Evolutionary conservation across 1,140 invertebrate genomes (phyloP).

Genomic region (Dendrolimus kikuchii): DNA sequence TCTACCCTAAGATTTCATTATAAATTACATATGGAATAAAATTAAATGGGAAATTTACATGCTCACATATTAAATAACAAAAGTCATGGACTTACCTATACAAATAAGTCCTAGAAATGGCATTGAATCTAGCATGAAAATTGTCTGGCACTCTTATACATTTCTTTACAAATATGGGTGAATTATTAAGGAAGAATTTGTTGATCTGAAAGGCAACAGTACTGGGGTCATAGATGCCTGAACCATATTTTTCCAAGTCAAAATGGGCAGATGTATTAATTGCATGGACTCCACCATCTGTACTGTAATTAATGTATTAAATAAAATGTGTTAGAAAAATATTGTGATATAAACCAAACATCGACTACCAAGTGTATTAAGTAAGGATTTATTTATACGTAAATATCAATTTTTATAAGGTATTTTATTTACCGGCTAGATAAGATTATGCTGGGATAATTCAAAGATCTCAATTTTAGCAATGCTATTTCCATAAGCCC

Average conservation of each 20-base stretch:
- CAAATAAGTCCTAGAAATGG: constrained; percentile 77
- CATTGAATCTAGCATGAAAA: constrained; percentile 75
- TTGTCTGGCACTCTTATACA: constrained; percentile 72
- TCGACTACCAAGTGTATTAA: too few relatives aligned
- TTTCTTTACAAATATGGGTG: constrained; percentile 73
- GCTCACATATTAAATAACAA: constrained; percentile 37
- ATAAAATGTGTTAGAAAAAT: too few relatives aligned
- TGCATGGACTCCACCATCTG: constrained; percentile 83
- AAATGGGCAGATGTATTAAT: constrained; percentile 76
- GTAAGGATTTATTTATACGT: too few relatives aligned
- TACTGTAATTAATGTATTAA: constrained; percentile 65
- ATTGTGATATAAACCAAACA: too few relatives aligned
- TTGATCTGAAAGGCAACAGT: constrained; percentile 70
- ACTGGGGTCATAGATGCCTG: constrained; percentile 62
- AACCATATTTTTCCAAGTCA: constrained; percentile 70
- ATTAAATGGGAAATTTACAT: too few relatives aligned
- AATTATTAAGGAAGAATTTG: constrained; percentile 70
- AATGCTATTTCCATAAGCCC: constrained; percentile 77
- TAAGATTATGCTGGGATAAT: constrained; percentile 67
- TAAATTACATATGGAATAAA: too few relatives aligned
- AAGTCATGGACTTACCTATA: constrained; percentile 72
- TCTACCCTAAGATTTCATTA: too few relatives aligned
- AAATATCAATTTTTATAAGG: background rate
- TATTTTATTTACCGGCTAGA: constrained; percentile 76
- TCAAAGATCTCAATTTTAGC: constrained; percentile 56